Evolutionary conservation across 1,140 invertebrate genomes (phyloP), one percentile per base, ranked within the genome.

Genomic region (Pantala flavescens): DNA sequence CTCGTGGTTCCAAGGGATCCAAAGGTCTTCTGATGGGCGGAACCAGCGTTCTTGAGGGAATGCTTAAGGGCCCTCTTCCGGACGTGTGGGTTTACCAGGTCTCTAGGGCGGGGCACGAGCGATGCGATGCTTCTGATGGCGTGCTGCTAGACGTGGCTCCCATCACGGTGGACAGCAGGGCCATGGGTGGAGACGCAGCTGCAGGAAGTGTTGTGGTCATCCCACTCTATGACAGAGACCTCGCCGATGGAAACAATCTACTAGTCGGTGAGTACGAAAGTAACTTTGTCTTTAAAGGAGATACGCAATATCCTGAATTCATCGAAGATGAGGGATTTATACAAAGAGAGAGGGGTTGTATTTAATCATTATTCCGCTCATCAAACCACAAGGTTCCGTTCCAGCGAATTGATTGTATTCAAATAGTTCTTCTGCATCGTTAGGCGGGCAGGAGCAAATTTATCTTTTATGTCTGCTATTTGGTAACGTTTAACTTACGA

Each of bases 181-280:
- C 23, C 2, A 63, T 90, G 72, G 89, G 90, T 80, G 88, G 89
- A 75, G 88, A 87, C 12, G 87, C 88, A 0, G 82, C 89, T 71
- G 84, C 87, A 77, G 87, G 88, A 74, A 87, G 85, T 21, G 84
- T 85, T 73, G 23, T 24, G 71, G 83, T 89, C 63, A 86, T 89
- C 78, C 88, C 88, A 0, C 82, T 90, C 2, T 89, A 89, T 78
- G 89, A 90, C 79, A 89, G 89, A 81, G 88, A 90, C 79, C 83
- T 90, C 49, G 87, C 86, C 28, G 88, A 89, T 78, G 89, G 89
- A 76, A 87, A 88, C 77, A 90, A 90, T 82, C 84, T 89, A 76
- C 82, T 90, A 74, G 89, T 90, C 83, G 87, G 89, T 90, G 79
- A 84, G 84, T 82, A 3, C 28, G 28, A 36, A 36, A 5, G 28